phyloP scores from a whole-genome alignment of 35 echinoderm and acorn worm genomes.

The Patiria miniata region DNA sequence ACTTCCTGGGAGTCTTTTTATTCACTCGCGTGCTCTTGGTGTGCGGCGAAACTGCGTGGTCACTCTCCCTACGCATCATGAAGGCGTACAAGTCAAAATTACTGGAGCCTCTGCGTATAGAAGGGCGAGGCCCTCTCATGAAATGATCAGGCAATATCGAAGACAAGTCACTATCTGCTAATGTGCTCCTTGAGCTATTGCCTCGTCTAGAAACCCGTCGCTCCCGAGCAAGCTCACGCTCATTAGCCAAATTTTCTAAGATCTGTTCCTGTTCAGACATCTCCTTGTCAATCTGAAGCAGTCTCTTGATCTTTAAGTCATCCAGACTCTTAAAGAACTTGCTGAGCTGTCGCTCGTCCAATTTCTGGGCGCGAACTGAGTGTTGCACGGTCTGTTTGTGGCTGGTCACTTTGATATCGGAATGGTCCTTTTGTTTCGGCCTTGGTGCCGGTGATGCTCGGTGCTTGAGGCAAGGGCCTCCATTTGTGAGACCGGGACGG shows the following conservation, averaged over 20 bases:
- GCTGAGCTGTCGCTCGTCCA: conserved; percentile 81
- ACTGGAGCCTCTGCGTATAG: conserved; percentile 6
- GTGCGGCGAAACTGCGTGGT: neutral
- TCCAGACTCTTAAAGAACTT: conserved; percentile 78
- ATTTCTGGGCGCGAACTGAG: conserved; percentile 79
- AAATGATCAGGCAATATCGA: neutral
- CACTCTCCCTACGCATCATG: conserved; percentile 29
- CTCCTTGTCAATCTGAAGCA: conserved; percentile 87
- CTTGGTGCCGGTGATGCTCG: neutral
- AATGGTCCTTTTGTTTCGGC: conserved; percentile 25
- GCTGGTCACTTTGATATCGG: conserved; percentile 67
- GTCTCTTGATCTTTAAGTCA: conserved; percentile 56
- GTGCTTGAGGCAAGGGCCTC: neutral
- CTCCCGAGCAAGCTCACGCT: conserved; percentile 43
- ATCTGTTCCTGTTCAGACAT: conserved; percentile 70
- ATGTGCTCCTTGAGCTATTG: neutral
- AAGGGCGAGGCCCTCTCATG: neutral
- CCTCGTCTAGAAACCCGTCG: conserved; percentile 3
- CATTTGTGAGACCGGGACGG: neutral
- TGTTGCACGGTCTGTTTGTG: conserved; percentile 82
- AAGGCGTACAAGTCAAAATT: conserved; percentile 59
- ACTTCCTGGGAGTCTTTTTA: neutral
- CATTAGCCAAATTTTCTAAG: conserved; percentile 59
- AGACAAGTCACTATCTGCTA: neutral
- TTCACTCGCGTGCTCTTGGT: neutral